Evolutionary conservation across 2,113 vertebrate genomes (phyloP), one percentile per base, ranked within the genome.

Genomic region (Alces alces): DNA sequence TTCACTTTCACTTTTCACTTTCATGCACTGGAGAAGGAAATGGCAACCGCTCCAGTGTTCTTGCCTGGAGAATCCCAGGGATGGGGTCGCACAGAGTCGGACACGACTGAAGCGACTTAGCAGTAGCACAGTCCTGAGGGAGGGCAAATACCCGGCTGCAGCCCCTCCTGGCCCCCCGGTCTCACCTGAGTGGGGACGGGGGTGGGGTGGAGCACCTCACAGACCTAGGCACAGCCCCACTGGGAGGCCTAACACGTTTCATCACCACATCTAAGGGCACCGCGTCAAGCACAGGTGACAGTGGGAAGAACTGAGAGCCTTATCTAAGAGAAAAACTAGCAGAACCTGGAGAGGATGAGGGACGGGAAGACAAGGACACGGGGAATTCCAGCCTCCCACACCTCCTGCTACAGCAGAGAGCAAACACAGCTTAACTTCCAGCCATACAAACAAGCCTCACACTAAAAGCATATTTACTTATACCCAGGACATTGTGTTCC

Each of bases 31-130:
- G 61, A 66, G 33, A 66, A 66, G 64, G 64, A 19, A 36, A 66
- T 66, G 33, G 64, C 64, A 66, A 2, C 61, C 33, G 4, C 33
- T 66, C 7, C 61, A 66, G 7, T n/a, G 16, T n/a, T 66, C 61
- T n/a, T 66, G 61, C 33, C 16, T n/a, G 61, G 61, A n/a, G 61
- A n/a, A 19, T 66, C 61, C 33, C 61, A n/a, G 61, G 61, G 16
- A 1, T 10, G 16, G 16, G 64, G 16, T 66, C 64, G 0, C 61
- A 10, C 8, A 36, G 16, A 66, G 64, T n/a, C 16, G 1, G 64
- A 66, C 64, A 36, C 0, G 1, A 36, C 64, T 66, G 33, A 21
- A 10, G 8, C 0, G 64, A 21, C 64, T 66, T 2, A 64, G 30
- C 61, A 66, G 61, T 8, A 66, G 64, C 64, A 70, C 16, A 15